phyloP scores from a whole-genome alignment of 1,140 invertebrate genomes.

The Meloidogyne hapla region DNA sequence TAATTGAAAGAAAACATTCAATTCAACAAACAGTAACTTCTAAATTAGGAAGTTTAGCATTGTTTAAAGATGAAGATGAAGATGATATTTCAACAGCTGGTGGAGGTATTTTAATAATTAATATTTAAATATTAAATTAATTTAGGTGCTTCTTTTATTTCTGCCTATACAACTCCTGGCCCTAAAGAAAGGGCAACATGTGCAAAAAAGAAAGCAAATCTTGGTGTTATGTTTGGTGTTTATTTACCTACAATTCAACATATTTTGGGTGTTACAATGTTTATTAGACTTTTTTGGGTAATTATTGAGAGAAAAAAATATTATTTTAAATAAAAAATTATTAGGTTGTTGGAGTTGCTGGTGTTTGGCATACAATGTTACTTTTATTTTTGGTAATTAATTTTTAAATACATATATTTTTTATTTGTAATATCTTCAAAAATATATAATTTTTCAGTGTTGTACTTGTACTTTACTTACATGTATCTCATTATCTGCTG shows the following conservation, averaged over 20 bases:
- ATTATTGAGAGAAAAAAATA: neutral
- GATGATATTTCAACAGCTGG: slow-evolving; percentile 42
- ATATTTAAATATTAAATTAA: neutral
- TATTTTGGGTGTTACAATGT: slow-evolving; percentile 64
- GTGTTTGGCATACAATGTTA: slow-evolving; percentile 50
- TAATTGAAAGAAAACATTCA: slow-evolving; percentile 31
- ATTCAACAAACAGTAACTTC: slow-evolving; percentile 48
- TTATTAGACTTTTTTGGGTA: slow-evolving; percentile 63
- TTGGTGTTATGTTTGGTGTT: slow-evolving; percentile 63
- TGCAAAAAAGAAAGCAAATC: slow-evolving; percentile 63
- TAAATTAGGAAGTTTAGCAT: slow-evolving; percentile 53
- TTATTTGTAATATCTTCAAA: no score
- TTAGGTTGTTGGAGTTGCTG: slow-evolving; percentile 50
- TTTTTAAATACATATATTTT: no score
- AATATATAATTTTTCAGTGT: slow-evolving; percentile 32
- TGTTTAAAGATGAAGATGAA: slow-evolving; percentile 61
- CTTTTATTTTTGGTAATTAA: slow-evolving; percentile 43
- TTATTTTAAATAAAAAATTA: slow-evolving; percentile 7
- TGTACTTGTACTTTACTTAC: slow-evolving; percentile 80
- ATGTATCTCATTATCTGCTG: slow-evolving; percentile 96
- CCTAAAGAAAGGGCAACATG: slow-evolving; percentile 59
- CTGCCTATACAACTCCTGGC: slow-evolving; percentile 59
- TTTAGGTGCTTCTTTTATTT: slow-evolving; percentile 50
- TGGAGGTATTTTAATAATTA: slow-evolving; percentile 14
- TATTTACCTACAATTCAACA: slow-evolving; percentile 64